A percentile compares a stretch with the other conserved stretches of the same genome.
Evolutionary conservation across 1,140 invertebrate genomes (phyloP).

Genomic region (Theocolax elegans): DNA sequence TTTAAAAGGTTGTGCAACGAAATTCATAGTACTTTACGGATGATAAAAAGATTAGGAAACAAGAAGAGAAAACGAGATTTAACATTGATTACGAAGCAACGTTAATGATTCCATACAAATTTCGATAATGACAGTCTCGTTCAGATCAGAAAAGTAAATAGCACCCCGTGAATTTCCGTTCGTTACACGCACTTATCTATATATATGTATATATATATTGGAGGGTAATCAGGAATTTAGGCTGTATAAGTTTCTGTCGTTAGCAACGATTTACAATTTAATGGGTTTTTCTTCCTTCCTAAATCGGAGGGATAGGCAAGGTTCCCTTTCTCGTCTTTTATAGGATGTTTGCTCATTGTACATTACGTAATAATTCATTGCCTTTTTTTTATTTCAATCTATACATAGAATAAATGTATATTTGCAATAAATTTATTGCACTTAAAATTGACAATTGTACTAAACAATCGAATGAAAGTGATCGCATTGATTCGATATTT

Average conservation of each 20-base stretch:
- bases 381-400: not conserved
- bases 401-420: too few species aligned
- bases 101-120: not conserved
- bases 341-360: not conserved
- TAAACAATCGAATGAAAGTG: too few species aligned
- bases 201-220: too few species aligned
- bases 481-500: too few species aligned
- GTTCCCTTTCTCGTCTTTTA: not conserved
- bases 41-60: not conserved
- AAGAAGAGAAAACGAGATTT: not conserved
- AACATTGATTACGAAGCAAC: not conserved
- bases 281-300: not conserved
- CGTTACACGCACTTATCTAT: not conserved
- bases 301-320: not conserved
- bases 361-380: not conserved
- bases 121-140: not conserved
- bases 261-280: constrained; percentile 23
- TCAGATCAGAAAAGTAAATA: not conserved
- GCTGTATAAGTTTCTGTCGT: constrained; percentile 14
- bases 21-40: too few species aligned
- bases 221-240: not conserved
- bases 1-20: too few species aligned
- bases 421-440: too few species aligned
- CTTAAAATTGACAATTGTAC: too few species aligned
- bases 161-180: constrained; percentile 13